Evolutionary conservation across 2,113 vertebrate genomes (phyloP).

Genomic region (Cinclus mexicanus): DNA sequence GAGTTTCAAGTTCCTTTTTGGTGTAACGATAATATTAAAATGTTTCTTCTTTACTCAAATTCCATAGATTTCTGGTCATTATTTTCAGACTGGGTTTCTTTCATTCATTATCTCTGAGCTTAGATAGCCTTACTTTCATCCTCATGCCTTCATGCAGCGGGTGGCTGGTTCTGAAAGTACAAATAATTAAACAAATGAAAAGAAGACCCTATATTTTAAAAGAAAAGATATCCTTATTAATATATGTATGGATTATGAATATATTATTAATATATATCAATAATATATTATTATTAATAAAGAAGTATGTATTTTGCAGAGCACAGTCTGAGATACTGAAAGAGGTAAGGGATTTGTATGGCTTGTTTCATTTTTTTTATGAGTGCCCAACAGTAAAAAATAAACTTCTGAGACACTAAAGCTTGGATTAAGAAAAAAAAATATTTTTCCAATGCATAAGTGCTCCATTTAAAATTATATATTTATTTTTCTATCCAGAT

Average conservation of each 20-base stretch:
- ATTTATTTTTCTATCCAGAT: conserved; percentile 3
- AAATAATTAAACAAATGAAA: not conserved
- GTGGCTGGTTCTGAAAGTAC: not conserved
- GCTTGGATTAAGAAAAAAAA: not conserved
- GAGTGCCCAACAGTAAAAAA: not conserved
- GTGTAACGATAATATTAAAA: not conserved
- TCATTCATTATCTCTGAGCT: not conserved
- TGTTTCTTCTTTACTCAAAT: not conserved
- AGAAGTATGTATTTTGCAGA: not conserved
- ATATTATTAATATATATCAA: too few relatives aligned
- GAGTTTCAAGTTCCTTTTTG: not conserved
- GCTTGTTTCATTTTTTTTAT: not conserved
- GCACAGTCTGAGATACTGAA: not conserved
- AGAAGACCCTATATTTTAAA: not conserved
- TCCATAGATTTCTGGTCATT: not conserved
- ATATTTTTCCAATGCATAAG: not conserved
- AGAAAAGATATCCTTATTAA: not conserved
- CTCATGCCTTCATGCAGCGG: not conserved
- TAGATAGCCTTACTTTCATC: not conserved
- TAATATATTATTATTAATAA: not conserved
- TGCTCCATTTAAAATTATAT: not conserved
- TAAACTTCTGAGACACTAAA: not conserved
- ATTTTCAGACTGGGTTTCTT: not conserved
- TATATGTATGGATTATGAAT: too few relatives aligned
- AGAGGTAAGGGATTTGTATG: not conserved